phyloP scores from a whole-genome alignment of 2,113 vertebrate genomes.

The Excalfactoria chinensis region DNA sequence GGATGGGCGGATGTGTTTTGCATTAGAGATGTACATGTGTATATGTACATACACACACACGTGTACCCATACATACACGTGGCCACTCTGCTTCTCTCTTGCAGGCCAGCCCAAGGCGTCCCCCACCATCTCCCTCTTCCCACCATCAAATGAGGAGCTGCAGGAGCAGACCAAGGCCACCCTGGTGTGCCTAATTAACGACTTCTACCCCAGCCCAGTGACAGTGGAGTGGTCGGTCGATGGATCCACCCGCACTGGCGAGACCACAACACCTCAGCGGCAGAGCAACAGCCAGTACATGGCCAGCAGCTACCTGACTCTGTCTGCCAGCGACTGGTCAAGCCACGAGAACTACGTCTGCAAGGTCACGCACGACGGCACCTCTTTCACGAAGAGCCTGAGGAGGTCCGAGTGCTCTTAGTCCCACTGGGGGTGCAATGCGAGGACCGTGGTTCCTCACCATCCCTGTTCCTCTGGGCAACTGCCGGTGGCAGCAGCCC shows the following conservation, averaged over 20 bases:
- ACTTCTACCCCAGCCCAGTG: background rate
- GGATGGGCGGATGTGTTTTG: background rate
- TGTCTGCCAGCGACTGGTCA: background rate
- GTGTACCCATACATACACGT: background rate
- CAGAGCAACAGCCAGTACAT: slow-evolving; percentile 56
- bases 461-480: background rate
- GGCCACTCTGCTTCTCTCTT: rapidly evolving
- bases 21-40: background rate
- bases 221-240: slow-evolving; percentile 16
- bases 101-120: rapidly evolving
- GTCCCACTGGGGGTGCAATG: rapidly evolving
- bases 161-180: background rate
- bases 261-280: background rate
- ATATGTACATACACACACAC: background rate
- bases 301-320: slow-evolving; percentile 62
- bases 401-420: slow-evolving; percentile 28
- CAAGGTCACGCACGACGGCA: slow-evolving; percentile 26
- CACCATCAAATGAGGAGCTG: rapidly evolving
- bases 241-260: rapidly evolving
- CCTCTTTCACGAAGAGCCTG: background rate
- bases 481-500: background rate
- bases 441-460: rapidly evolving
- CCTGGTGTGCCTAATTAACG: slow-evolving; percentile 23
- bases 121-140: background rate
- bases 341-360: background rate